phyloP scores from a whole-genome alignment of 2,113 vertebrate genomes.

The Motacilla alba region DNA sequence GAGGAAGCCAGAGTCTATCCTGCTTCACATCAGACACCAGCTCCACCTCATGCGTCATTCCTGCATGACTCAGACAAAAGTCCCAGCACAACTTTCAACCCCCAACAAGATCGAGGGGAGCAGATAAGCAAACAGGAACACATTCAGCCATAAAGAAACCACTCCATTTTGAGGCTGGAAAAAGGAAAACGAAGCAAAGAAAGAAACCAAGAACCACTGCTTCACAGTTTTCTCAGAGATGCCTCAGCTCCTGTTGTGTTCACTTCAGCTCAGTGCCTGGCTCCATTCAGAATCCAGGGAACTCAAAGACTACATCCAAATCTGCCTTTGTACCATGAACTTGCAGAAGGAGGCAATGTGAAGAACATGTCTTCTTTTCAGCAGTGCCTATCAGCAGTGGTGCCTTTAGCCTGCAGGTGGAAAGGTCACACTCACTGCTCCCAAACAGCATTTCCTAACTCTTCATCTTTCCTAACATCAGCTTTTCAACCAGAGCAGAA shows the following conservation, averaged over 20 bases:
- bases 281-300: not conserved
- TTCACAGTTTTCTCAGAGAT: not conserved
- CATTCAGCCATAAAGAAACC: not conserved
- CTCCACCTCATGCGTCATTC: not conserved
- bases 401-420: not conserved
- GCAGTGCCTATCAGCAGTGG: not conserved
- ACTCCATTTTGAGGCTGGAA: not conserved
- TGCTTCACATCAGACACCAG: not conserved
- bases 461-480: not conserved
- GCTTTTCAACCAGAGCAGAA: not conserved
- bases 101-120: not conserved
- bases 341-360: not conserved
- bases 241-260: not conserved
- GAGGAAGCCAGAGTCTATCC: not conserved
- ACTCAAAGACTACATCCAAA: not conserved
- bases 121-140: constrained; percentile 1
- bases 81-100: not conserved
- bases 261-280: not conserved
- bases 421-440: not conserved
- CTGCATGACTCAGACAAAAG: constrained; percentile 12
- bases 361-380: not conserved
- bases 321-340: not conserved
- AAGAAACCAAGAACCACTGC: not conserved
- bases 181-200: not conserved
- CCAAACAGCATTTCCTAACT: not conserved